Evolutionary conservation across 1,140 invertebrate genomes (phyloP), one percentile per base, ranked within the genome.

Genomic region (Luehdorfia chinensis): DNA sequence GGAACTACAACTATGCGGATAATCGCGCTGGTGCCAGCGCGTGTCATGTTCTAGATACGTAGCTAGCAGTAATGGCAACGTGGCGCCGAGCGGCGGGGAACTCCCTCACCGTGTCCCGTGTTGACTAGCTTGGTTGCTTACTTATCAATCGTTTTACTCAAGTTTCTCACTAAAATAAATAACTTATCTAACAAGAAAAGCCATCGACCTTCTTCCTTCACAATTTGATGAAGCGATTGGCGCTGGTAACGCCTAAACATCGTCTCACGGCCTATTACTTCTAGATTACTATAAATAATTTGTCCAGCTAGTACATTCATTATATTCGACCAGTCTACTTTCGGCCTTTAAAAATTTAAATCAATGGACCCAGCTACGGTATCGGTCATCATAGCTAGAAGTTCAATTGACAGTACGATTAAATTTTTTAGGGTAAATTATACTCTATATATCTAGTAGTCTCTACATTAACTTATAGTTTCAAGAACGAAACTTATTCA

Each of bases 121-220:
- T 61, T 85, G 81, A 85, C 81, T 85, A 85, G 81, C 81, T 81
- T 70, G 64, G 69, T 85, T 83, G 79, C 75, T 80, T 73, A 79
- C 65, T 66, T 71, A 78, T 69, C 68, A 59, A 69, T 72, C 71
- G 65, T 73, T 64, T 56, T 62, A 70, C 58, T 67, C 69, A 61
- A 60, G 51, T 69, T 66, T 78, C 74, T 75, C 74, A 78, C 81
- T 85, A 84, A 75, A 85, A 85, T 85, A 85, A 85, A 85, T 85
- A 80, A 85, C 75, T 85, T 79, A 84, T 54, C 63, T 80, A 80
- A 73, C 63, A 66, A 65, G 56, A 70, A 68, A 60, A 70, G 59
- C 69, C 69, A 59, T 47, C 34, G 46, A 46, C 47, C 45, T 48
- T 51, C 50, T 25, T n/a, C n/a, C 50, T 53, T 56, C 9, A 27